These are phyloP conservation scores for Marcusenius ussheri DNA, from an alignment of 2,113 vertebrate species.

Conservation along the genomic window DNA sequence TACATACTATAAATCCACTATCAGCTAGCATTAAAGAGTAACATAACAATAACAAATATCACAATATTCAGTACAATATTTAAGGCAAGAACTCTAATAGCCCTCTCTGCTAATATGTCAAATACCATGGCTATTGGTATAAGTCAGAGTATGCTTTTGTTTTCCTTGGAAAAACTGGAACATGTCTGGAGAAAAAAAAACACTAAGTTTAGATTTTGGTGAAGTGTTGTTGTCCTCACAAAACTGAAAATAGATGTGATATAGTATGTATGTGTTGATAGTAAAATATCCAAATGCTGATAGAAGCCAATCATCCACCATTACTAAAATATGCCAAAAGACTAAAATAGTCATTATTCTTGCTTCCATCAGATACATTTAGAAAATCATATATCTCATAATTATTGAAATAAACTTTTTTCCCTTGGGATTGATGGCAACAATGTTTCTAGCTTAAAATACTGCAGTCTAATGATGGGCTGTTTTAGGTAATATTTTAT, in stretches of 20 bases:
- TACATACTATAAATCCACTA: not conserved
- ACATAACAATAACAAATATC: not conserved
- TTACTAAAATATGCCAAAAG: not conserved
- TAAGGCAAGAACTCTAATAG: not conserved
- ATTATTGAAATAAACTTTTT: not conserved
- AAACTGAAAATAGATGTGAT: not conserved
- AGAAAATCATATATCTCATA: not conserved
- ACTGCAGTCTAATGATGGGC: not conserved
- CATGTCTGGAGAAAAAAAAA: not conserved
- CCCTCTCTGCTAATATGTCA: not conserved
- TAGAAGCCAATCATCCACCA: not conserved
- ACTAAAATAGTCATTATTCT: not conserved
- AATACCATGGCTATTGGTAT: not conserved
- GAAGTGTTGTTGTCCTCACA: not conserved
- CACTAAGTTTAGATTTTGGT: not conserved
- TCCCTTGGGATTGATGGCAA: not conserved
- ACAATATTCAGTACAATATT: not conserved
- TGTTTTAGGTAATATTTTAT: not conserved
- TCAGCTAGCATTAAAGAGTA: not conserved
- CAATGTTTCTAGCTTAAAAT: not conserved
- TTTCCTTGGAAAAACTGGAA: not conserved
- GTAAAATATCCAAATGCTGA: not conserved
- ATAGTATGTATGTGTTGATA: not conserved
- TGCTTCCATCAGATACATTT: not conserved
- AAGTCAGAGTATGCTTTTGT: not conserved